A percentile compares a stretch with the other conserved stretches of the same genome.
These are phyloP conservation scores for Glaucidium brasilianum DNA, from an alignment of 2,113 vertebrate genomes.

Conservation along the genomic window DNA sequence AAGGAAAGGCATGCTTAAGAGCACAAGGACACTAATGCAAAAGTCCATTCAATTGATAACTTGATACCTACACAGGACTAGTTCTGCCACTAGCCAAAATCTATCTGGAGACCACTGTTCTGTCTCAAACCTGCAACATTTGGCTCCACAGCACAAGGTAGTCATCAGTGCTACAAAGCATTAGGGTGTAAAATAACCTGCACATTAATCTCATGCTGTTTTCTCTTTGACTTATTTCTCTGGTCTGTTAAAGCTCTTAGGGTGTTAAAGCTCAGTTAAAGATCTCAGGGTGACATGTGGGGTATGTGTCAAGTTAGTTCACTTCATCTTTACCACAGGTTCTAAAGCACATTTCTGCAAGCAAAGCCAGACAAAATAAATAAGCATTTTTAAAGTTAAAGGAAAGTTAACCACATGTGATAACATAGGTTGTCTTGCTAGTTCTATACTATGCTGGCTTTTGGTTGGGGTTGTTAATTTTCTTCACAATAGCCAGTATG, in stretches of 20 bases:
- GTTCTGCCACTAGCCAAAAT: not conserved
- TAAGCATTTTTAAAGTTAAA: not conserved
- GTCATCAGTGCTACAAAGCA: not conserved
- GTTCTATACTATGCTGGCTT: not conserved
- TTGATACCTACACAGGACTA: not conserved
- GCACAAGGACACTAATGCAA: not conserved
- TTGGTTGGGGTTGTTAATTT: no score
- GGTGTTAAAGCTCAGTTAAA: not conserved
- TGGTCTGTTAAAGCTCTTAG: not conserved
- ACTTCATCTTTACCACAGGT: not conserved
- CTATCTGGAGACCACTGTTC: not conserved
- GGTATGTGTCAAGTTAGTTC: not conserved
- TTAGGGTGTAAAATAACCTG: not conserved
- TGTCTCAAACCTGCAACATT: not conserved
- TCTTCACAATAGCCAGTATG: no score
- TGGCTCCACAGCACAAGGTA: not conserved
- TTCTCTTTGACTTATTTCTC: slow-evolving; percentile 26
- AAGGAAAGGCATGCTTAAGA: not conserved
- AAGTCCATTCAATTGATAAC: not conserved
- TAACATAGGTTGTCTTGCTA: not conserved
- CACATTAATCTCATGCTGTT: not conserved
- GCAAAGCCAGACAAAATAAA: not conserved
- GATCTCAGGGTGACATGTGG: not conserved
- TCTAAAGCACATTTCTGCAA: not conserved
- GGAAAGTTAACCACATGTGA: not conserved